These are phyloP conservation scores for Paraplagusia blochii DNA, from an alignment of 2,113 vertebrate species.

Conservation along the genomic window DNA sequence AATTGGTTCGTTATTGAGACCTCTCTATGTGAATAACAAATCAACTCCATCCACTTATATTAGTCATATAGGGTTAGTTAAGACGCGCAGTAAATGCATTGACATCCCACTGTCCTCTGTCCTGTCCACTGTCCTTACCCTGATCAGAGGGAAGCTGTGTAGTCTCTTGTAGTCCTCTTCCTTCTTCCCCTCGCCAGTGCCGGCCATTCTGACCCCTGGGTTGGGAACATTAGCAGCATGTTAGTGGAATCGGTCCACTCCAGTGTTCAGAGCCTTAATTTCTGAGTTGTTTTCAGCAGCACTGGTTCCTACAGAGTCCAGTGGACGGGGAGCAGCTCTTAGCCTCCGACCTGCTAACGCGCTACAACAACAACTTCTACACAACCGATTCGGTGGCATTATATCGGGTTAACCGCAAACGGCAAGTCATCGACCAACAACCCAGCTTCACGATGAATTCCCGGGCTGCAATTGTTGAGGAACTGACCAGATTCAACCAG, in stretches of 20 bases:
- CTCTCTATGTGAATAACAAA: too few relatives aligned
- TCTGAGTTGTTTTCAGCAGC: not conserved
- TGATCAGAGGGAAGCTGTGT: constrained; percentile 91
- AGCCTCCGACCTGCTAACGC: constrained; percentile 16
- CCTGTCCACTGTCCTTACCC: constrained; percentile 74
- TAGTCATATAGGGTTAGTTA: too few relatives aligned
- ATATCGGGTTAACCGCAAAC: not conserved
- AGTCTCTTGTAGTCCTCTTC: constrained; percentile 94
- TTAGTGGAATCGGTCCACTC: not conserved
- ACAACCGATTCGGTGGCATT: rapidly evolving
- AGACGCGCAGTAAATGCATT: too few relatives aligned
- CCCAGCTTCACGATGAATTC: not conserved
- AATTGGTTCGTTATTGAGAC: too few relatives aligned
- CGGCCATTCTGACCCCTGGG: constrained; percentile 82
- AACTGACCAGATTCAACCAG: not conserved
- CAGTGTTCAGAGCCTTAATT: not conserved
- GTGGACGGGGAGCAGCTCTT: constrained; percentile 20
- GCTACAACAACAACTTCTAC: not conserved
- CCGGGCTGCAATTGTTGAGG: not conserved
- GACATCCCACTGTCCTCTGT: not conserved
- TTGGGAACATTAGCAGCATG: not conserved
- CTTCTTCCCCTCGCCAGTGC: constrained; percentile 86
- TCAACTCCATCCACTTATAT: too few relatives aligned
- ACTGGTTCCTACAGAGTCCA: not conserved
- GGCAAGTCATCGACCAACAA: too few relatives aligned